phyloP scores from a whole-genome alignment of 2,113 vertebrate genomes.

The Empidonax alnorum region DNA sequence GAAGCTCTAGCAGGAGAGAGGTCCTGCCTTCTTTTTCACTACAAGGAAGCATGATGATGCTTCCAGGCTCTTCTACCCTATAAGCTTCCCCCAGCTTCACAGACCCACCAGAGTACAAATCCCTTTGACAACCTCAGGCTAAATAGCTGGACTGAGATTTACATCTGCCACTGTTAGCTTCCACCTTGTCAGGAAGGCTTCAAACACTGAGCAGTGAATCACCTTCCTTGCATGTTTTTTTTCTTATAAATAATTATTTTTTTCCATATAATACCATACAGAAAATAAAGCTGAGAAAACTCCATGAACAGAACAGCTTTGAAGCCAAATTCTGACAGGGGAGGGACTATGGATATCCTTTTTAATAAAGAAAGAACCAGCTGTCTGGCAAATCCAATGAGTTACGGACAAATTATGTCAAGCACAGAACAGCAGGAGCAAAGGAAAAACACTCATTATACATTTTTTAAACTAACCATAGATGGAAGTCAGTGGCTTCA shows the following conservation, averaged over 20 bases:
- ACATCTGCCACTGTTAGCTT: background rate
- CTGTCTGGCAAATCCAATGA: slow-evolving; percentile 15
- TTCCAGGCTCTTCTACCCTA: background rate
- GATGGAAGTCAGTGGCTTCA: background rate
- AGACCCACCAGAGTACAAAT: background rate
- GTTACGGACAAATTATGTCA: background rate
- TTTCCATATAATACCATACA: background rate
- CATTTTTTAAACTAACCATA: slow-evolving; percentile 33
- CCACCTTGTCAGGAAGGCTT: background rate
- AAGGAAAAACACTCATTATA: slow-evolving; percentile 23
- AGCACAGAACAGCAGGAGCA: slow-evolving; percentile 13
- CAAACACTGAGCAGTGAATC: background rate
- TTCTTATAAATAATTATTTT: background rate
- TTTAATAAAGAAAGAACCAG: background rate
- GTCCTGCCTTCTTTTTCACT: background rate
- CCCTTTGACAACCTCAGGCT: background rate
- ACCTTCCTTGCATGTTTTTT: background rate
- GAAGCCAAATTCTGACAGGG: background rate
- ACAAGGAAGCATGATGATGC: background rate
- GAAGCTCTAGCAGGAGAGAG: background rate
- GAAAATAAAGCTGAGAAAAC: background rate
- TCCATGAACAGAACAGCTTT: background rate
- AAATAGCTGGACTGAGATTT: background rate
- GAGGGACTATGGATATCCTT: background rate
- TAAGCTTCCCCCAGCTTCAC: background rate